These are phyloP conservation scores for Cichladusa arquata DNA, from an alignment of 2,113 vertebrate species.

Conservation along the genomic window DNA sequence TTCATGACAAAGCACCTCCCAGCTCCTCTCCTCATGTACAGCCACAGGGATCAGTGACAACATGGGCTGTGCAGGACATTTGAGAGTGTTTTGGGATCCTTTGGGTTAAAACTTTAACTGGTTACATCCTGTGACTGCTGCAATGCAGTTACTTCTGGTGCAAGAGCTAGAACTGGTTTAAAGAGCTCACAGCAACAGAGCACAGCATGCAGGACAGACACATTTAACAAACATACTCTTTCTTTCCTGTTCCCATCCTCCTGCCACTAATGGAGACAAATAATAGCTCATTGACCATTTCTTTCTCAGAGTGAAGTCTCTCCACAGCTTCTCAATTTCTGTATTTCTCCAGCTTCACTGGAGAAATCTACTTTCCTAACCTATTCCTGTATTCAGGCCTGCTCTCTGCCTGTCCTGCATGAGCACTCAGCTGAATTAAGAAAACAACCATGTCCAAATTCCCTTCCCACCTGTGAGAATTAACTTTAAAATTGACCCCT, in stretches of 20 bases:
- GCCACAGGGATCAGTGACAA: not conserved
- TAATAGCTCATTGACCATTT: not conserved
- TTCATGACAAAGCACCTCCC: not conserved
- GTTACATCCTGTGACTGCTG: not conserved
- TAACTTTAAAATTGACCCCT: not conserved
- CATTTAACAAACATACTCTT: not conserved
- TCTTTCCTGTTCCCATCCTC: not conserved
- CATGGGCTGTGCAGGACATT: not conserved
- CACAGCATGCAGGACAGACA: not conserved
- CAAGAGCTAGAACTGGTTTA: conserved; percentile 15
- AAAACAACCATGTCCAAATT: not conserved
- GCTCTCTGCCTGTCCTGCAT: not conserved
- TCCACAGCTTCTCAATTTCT: not conserved
- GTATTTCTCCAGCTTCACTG: not conserved
- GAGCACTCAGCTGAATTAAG: not conserved
- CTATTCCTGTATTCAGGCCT: not conserved
- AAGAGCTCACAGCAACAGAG: conserved; percentile 4
- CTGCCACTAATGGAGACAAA: not conserved
- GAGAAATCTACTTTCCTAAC: not conserved
- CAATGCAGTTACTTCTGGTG: conserved; percentile 57
- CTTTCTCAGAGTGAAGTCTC: not conserved
- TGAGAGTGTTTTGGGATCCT: not conserved
- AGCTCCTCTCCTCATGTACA: not conserved
- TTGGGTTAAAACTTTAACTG: conserved; percentile 35
- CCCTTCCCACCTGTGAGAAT: not conserved